These are phyloP conservation scores for Macrophya alboannulata DNA, from an alignment of 2,888 invertebrate species.

Conservation along the genomic window DNA sequence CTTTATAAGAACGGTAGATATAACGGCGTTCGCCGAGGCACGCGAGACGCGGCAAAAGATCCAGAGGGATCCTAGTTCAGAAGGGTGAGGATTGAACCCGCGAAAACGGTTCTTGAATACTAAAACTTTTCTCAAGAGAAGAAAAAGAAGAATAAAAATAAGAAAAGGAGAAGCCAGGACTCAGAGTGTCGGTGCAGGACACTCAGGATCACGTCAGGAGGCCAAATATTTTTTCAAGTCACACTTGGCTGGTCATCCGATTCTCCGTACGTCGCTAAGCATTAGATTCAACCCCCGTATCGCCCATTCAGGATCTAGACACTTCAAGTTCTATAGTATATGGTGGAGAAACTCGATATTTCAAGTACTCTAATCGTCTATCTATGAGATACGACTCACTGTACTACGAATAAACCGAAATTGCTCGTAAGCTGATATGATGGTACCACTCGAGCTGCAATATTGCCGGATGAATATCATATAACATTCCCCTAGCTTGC, in stretches of 20 bases:
- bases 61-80: slow-evolving; percentile 13
- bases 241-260: slow-evolving; percentile 27
- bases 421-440: slow-evolving; percentile 66
- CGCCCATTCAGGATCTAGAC: not conserved
- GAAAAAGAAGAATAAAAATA: not conserved
- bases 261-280: not conserved
- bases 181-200: not conserved
- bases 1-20: slow-evolving; percentile 24
- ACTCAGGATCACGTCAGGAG: slow-evolving; percentile 44
- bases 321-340: not conserved
- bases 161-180: not conserved
- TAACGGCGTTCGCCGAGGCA: slow-evolving; percentile 44
- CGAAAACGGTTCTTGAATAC: slow-evolving; percentile 73
- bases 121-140: slow-evolving; percentile 43
- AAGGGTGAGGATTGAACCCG: slow-evolving; percentile 63
- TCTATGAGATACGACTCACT: slow-evolving; percentile 9
- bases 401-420: slow-evolving; percentile 33
- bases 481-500: slow-evolving; percentile 65
- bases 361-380: not conserved
- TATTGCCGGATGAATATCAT: slow-evolving; percentile 77
- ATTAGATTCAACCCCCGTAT: not conserved
- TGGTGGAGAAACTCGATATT: not conserved
- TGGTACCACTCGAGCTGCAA: slow-evolving; percentile 77
- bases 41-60: slow-evolving; percentile 35
- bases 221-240: slow-evolving; percentile 48